Evolutionary conservation across 2,113 vertebrate genomes (phyloP), one percentile per base, ranked within the genome.

Genomic region (Campylomormyrus tamandua): DNA sequence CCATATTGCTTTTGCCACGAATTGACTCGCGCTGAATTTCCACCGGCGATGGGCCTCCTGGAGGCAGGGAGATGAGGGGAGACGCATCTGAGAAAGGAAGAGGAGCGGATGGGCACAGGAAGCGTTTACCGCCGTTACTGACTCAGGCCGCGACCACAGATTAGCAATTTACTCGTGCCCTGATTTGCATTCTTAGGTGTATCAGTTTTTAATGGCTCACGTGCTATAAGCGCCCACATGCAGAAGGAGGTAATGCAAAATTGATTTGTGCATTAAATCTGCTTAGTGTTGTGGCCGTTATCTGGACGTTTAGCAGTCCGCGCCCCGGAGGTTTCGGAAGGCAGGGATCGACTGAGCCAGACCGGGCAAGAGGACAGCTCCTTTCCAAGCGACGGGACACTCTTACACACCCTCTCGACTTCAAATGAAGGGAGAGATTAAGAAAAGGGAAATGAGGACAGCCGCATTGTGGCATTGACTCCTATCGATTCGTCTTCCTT

Each of bases 221-320:
- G 94, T 91, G 95, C 95, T 95, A 95, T 49, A 93, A 97, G 93
- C 94, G 95, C 95, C 96, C 94, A 93, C 94, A 96, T 95, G 94
- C 94, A 96, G 96, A 95, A 97, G 96, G 94, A 96, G 95, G 96
- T 96, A 97, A 97, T 97, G 96, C 93, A 97, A 97, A 97, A 98
- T 97, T 97, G 97, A 98, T 97, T 96, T 96, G 94, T 96, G 93
- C 96, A 96, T 96, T 97, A 97, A 97, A 97, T 96, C 93, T 95
- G 96, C 96, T 97, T 96, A 97, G 94, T 94, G 95, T 96, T 96
- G 96, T 94, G 93, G 92, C 92, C 91, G 95, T 94, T 93, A 94
- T 90, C 95, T 94, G 94, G 91, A 96, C 95, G 96, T 95, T 95
- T 92, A 96, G 93, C 95, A 95, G 96, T 96, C 96, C 96, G 94